Evolutionary conservation across 1,140 invertebrate genomes (phyloP).

Genomic region (Bathynomus jamesi): DNA sequence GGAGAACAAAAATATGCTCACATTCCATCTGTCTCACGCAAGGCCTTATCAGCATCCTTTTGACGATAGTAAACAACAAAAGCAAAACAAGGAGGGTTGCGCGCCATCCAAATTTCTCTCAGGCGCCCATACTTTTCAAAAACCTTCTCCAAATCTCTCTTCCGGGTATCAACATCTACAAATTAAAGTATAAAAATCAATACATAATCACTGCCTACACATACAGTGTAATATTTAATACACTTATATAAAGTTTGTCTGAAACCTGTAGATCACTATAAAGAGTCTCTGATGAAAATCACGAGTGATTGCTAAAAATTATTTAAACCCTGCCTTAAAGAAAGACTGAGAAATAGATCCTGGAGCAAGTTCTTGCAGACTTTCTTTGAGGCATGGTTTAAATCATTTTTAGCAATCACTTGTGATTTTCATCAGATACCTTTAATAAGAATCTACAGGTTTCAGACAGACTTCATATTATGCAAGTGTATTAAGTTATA

Average conservation of each 20-base stretch:
- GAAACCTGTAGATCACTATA: too few species aligned
- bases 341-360: not conserved
- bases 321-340: not conserved
- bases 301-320: not conserved
- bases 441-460: too few species aligned
- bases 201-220: not conserved
- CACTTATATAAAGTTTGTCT: too few species aligned
- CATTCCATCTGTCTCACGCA: constrained; percentile 5
- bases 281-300: not conserved
- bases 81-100: constrained; percentile 9
- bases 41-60: constrained; percentile 2
- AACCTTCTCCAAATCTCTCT: not conserved
- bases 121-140: constrained; percentile 13
- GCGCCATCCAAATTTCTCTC: constrained; percentile 12
- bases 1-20: too few species aligned
- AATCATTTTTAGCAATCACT: not conserved
- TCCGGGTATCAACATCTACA: constrained; percentile 8
- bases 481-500: too few species aligned
- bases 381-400: not conserved
- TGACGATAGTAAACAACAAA: constrained; percentile 6
- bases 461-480: too few species aligned
- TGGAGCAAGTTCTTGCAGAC: not conserved
- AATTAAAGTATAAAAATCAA: not conserved
- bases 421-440: not conserved
- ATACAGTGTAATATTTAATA: not conserved